A percentile compares a stretch with the other conserved stretches of the same genome.
These are phyloP conservation scores for Pterois miles DNA, from an alignment of 2,797 vertebrate genomes.

Conservation along the genomic window DNA sequence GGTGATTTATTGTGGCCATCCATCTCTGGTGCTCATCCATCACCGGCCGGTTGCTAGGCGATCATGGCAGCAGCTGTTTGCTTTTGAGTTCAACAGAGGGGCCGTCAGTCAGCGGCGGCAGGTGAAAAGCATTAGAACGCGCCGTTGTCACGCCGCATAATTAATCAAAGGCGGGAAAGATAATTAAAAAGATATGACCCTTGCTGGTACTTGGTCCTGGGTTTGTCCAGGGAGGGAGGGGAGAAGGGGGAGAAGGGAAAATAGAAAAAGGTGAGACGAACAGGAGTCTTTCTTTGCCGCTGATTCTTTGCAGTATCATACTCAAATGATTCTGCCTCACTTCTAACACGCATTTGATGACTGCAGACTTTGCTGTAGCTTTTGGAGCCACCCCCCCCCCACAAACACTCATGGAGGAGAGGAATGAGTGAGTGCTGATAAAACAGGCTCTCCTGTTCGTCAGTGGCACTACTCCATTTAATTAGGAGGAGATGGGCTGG, in stretches of 20 bases:
- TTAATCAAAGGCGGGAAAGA: conserved; percentile 99
- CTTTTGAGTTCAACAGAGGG: conserved; percentile 99
- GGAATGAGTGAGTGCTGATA: conserved; percentile 89
- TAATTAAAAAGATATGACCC: conserved; percentile 99
- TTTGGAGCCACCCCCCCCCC: conserved; percentile 11
- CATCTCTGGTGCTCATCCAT: conserved; percentile 99
- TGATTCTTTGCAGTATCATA: conserved; percentile 3
- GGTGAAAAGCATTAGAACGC: conserved; percentile 99
- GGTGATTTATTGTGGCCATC: conserved; percentile 99
- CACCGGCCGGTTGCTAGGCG: conserved; percentile 99
- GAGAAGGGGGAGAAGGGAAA: conserved; percentile 46
- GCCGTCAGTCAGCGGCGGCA: conserved; percentile 99
- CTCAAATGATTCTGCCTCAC: conserved; percentile 4
- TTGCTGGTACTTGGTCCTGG: conserved; percentile 94
- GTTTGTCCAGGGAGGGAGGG: conserved; percentile 85
- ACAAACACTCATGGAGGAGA: conserved; percentile 59
- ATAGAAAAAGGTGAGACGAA: conserved; percentile 51
- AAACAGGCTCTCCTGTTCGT: conserved; percentile 89
- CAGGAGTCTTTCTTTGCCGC: conserved; percentile 23
- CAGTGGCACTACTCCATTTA: conserved; percentile 92
- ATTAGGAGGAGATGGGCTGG: conserved; percentile 88
- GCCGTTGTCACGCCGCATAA: conserved; percentile 99
- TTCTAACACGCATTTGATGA: conserved; percentile 23
- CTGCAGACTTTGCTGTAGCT: conserved; percentile 9
- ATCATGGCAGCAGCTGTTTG: conserved; percentile 99